Percentiles rank a stretch among this genome's conserved stretches.
Conservation (phyloP, 1,140 invertebrate genomes). For the Venturia canescens region DNA sequence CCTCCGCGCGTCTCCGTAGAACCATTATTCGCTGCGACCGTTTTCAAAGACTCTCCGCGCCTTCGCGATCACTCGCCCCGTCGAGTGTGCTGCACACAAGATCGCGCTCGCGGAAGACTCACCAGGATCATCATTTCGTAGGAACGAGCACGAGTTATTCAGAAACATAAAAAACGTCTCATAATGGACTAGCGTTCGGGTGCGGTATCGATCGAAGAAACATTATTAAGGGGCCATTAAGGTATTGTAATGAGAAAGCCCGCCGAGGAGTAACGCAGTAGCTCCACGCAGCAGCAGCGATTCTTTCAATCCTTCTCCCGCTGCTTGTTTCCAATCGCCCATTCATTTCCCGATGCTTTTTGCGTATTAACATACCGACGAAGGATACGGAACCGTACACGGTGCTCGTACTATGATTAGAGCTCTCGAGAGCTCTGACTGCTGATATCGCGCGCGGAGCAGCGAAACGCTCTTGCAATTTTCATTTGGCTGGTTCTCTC, state of each 20-base stretch:
- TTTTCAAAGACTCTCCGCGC: no score
- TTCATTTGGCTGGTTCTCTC: slow-evolving; percentile 64
- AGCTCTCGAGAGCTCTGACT: slow-evolving; percentile 60
- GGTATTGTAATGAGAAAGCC: slow-evolving; percentile 67
- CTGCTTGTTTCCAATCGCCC: slow-evolving; percentile 16
- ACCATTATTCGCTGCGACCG: no score
- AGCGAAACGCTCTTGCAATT: slow-evolving; percentile 67
- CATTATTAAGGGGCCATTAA: slow-evolving; percentile 73
- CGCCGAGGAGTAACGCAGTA: slow-evolving; percentile 71
- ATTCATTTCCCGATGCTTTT: slow-evolving; percentile 11
- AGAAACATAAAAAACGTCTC: slow-evolving; percentile 28
- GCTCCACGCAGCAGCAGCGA: slow-evolving; percentile 59
- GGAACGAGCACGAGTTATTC: neutral
- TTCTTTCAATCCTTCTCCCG: slow-evolving; percentile 24
- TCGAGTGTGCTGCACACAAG: no score
- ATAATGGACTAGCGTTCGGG: slow-evolving; percentile 48
- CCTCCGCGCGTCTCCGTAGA: no score
- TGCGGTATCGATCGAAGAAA: slow-evolving; percentile 64
- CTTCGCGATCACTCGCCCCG: no score
- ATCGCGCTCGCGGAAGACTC: no score
- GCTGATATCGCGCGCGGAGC: slow-evolving; percentile 66
- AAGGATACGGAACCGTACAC: slow-evolving; percentile 25
- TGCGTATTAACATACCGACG: neutral
- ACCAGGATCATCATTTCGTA: neutral
- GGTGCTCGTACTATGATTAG: slow-evolving; percentile 66